Evolutionary conservation across 2,888 invertebrate genomes (phyloP).

Genomic region (Mylabris sibirica): DNA sequence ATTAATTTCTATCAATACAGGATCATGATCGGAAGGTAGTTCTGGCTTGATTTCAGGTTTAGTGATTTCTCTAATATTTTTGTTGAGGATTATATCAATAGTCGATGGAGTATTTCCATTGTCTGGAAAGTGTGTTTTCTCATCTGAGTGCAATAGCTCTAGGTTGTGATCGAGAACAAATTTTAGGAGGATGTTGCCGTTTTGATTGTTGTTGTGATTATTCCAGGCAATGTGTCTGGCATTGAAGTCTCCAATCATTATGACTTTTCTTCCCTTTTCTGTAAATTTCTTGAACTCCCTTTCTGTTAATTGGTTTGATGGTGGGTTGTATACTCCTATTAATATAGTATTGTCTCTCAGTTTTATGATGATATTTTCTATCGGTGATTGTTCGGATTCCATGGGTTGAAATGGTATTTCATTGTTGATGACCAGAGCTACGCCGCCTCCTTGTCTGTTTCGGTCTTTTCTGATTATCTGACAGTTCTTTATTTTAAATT

Average conservation of each 20-base stretch:
- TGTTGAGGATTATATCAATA: background rate
- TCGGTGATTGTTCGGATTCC: background rate
- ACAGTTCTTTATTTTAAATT: no score
- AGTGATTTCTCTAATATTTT: no score
- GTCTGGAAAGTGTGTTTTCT: slow-evolving; percentile 17
- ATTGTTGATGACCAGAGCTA: no score
- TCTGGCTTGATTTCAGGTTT: no score
- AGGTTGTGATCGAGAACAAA: background rate
- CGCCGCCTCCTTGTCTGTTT: no score
- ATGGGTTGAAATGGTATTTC: background rate
- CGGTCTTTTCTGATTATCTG: no score
- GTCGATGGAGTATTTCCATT: slow-evolving; percentile 15
- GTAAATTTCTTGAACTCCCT: slow-evolving; percentile 3
- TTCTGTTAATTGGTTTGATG: background rate
- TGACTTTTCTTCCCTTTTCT: background rate
- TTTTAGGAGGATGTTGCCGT: background rate
- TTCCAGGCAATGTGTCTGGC: slow-evolving; percentile 7
- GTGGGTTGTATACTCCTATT: background rate
- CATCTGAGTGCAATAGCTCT: background rate
- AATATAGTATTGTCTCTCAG: background rate
- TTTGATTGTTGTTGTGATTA: background rate
- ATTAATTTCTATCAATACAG: no score
- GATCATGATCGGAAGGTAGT: no score
- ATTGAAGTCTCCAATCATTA: slow-evolving; percentile 13
- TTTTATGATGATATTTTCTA: background rate